These are phyloP conservation scores for Dasyprocta punctata DNA, from an alignment of 2,113 vertebrate genomes.

Conservation along the genomic window DNA sequence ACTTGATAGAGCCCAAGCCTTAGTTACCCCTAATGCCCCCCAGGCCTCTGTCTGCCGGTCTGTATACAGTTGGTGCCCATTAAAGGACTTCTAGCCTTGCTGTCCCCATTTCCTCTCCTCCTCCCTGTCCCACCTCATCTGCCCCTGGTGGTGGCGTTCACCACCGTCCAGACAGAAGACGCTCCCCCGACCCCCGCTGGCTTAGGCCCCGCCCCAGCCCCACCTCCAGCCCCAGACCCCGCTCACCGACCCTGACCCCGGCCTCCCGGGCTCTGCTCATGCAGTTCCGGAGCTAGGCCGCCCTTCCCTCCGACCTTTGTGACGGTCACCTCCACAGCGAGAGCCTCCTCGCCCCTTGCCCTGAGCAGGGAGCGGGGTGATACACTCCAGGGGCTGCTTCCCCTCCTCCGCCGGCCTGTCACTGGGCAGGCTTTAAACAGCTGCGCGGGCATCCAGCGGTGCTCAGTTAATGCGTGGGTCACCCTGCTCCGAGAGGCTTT, in stretches of 20 bases:
- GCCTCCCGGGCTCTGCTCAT: not conserved
- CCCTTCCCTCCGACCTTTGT: too few species aligned
- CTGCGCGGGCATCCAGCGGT: too few species aligned
- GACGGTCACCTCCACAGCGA: fast-evolving
- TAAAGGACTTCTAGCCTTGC: not conserved
- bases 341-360: too few species aligned
- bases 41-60: not conserved
- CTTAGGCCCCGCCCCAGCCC: not conserved
- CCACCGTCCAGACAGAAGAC: not conserved
- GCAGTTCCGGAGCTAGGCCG: not conserved
- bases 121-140: not conserved
- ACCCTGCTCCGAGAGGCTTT: too few species aligned
- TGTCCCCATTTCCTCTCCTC: too few species aligned
- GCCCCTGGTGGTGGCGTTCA: not conserved
- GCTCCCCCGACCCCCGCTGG: not conserved
- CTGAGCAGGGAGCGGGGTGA: not conserved
- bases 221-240: not conserved
- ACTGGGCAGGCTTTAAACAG: not conserved
- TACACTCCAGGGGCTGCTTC: too few species aligned
- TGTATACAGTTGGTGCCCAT: not conserved
- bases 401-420: not conserved
- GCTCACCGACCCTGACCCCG: not conserved
- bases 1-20: not conserved
- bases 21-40: too few species aligned
- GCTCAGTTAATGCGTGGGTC: too few species aligned